Conservation (phyloP, 2,113 vertebrate species). For the Lepus europaeus region DNA sequence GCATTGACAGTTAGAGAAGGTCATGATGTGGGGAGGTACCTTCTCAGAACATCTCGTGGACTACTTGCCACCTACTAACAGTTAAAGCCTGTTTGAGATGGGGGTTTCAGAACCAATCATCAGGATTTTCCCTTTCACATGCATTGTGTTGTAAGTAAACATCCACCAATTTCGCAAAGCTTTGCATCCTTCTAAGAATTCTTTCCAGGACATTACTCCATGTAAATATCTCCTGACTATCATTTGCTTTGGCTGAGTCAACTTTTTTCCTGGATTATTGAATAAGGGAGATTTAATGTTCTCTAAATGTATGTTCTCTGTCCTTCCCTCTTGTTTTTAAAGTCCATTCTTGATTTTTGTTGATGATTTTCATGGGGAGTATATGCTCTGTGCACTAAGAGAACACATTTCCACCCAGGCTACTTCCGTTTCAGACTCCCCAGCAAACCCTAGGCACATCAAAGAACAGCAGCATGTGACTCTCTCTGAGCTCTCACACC, state of each 20-base stretch:
- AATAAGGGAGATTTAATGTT: not conserved
- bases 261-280: slow-evolving; percentile 12
- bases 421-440: not conserved
- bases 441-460: not conserved
- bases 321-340: not conserved
- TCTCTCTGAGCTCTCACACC: not conserved
- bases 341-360: not conserved
- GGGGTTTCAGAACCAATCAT: not conserved
- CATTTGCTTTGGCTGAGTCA: not conserved
- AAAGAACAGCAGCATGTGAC: not conserved
- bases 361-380: not conserved
- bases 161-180: not conserved
- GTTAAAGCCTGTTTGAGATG: not conserved
- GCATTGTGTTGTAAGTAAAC: not conserved
- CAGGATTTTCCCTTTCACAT: not conserved
- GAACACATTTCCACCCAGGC: not conserved
- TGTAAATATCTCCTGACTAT: not conserved
- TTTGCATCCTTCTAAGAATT: not conserved
- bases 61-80: not conserved
- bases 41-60: slow-evolving; percentile 35
- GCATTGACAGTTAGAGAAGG: not conserved
- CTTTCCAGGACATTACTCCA: not conserved
- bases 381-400: not conserved
- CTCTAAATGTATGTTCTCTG: not conserved
- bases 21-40: not conserved